Conservation (phyloP, 2,888 invertebrate species). For the Athalia circularis region DNA sequence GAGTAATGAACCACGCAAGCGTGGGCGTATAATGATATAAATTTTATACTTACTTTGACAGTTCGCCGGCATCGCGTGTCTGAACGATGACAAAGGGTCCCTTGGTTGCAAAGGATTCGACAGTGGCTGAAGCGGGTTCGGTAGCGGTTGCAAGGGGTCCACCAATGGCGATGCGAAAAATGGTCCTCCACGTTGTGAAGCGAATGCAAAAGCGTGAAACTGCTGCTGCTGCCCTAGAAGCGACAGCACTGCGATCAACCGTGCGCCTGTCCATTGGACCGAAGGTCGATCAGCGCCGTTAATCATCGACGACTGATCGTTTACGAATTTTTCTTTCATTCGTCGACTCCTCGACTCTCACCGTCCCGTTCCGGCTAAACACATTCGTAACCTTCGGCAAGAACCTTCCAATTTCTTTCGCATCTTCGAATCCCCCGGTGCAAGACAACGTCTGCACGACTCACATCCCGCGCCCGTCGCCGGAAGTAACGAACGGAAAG, state of each 20-base stretch:
- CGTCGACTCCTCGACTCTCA: background rate
- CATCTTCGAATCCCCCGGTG: background rate
- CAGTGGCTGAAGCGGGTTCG: slow-evolving; percentile 70
- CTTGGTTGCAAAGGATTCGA: slow-evolving; percentile 80
- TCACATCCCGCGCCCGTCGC: background rate
- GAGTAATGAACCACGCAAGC: no score
- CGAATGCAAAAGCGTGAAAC: slow-evolving; percentile 88
- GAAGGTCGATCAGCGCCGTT: slow-evolving; percentile 54
- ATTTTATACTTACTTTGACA: slow-evolving; percentile 88
- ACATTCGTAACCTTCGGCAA: background rate
- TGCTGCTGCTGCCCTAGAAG: slow-evolving; percentile 97
- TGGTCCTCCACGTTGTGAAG: slow-evolving; percentile 77
- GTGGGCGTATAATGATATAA: background rate
- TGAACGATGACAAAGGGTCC: slow-evolving; percentile 90
- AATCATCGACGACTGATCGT: no score
- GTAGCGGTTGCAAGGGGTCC: slow-evolving; percentile 70
- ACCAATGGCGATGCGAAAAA: slow-evolving; percentile 72
- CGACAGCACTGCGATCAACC: slow-evolving; percentile 84
- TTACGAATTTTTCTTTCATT: background rate
- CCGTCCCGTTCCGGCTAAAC: background rate
- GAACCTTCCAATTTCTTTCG: slow-evolving; percentile 32
- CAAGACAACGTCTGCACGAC: background rate
- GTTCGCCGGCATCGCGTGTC: slow-evolving; percentile 92
- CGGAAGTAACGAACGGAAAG: slow-evolving; percentile 43
- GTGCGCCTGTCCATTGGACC: slow-evolving; percentile 78